Conservation (phyloP, 2,888 invertebrate species). For the Coremacera marginata region DNA sequence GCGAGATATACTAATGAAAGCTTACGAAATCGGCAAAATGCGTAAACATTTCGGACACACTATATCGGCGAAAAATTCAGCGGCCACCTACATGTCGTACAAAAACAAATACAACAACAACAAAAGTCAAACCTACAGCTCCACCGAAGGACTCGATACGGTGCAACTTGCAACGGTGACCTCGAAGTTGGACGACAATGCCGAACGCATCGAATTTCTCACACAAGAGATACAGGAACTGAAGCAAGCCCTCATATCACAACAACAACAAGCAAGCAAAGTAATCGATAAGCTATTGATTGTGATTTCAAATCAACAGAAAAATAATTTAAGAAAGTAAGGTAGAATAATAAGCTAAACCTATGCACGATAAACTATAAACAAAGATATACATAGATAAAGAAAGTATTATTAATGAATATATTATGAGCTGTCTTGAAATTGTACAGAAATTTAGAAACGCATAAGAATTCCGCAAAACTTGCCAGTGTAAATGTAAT, state of each 20-base stretch:
- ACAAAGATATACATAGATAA: not conserved
- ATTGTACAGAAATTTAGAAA: no score
- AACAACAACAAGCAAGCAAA: constrained; percentile 69
- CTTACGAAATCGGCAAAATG: constrained; percentile 84
- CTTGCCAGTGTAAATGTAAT: no score
- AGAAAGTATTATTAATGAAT: not conserved
- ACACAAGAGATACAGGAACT: constrained; percentile 79
- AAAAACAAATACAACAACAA: constrained; percentile 77
- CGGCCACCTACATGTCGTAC: constrained; percentile 75
- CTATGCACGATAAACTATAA: constrained; percentile 22
- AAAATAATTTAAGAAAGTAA: constrained; percentile 67
- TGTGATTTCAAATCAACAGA: constrained; percentile 69
- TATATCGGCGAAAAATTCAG: constrained; percentile 76
- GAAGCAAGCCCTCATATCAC: constrained; percentile 71
- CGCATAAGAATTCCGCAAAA: no score
- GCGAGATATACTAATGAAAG: constrained; percentile 82
- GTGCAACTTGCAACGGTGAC: constrained; percentile 74
- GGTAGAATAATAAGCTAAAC: not conserved
- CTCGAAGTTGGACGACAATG: constrained; percentile 77
- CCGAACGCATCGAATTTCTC: constrained; percentile 76
- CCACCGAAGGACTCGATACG: constrained; percentile 72
- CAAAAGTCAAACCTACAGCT: constrained; percentile 70
- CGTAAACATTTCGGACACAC: constrained; percentile 79
- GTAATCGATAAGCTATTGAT: constrained; percentile 69
- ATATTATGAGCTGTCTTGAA: no score